Percentiles rank a stretch among this genome's conserved stretches.
Conservation (phyloP, 2,888 invertebrate species). For the Oscheius myriophilus region DNA sequence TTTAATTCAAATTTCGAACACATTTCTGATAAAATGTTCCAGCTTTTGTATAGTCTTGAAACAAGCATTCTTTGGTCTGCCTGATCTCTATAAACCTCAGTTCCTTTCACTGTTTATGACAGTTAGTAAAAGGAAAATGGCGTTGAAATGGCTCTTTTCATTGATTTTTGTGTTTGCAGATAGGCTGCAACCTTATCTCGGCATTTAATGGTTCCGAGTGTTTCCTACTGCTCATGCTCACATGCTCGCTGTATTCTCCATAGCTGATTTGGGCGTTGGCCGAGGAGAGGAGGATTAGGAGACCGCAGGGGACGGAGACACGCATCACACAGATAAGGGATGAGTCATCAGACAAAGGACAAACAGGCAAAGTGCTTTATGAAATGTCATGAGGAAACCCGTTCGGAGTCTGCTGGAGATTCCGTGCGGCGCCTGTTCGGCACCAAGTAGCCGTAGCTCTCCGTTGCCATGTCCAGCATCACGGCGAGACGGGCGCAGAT, state of each 20-base stretch:
- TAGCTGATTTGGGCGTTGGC: slow-evolving; percentile 15
- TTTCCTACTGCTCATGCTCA: neutral
- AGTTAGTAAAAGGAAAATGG: neutral
- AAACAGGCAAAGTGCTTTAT: too few species aligned
- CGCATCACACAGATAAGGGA: neutral
- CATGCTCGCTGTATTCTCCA: slow-evolving; percentile 14
- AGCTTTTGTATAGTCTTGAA: too few species aligned
- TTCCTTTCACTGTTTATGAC: neutral
- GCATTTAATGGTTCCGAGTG: neutral
- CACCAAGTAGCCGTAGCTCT: slow-evolving; percentile 56
- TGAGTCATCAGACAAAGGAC: too few species aligned
- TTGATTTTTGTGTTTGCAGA: neutral
- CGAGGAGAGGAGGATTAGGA: slow-evolving; percentile 14
- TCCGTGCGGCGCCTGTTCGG: slow-evolving; percentile 29
- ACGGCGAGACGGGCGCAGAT: slow-evolving; percentile 43
- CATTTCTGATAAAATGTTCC: too few species aligned
- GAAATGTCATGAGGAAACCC: slow-evolving; percentile 1
- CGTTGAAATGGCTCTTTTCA: too few species aligned
- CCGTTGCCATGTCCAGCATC: slow-evolving; percentile 57
- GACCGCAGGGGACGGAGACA: neutral
- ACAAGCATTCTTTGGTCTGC: too few species aligned
- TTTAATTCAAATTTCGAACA: too few species aligned
- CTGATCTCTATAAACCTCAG: too few species aligned
- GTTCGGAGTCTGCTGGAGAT: slow-evolving; percentile 13
- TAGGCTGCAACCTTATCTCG: neutral